phyloP scores from a whole-genome alignment of 2,797 vertebrate genomes.

The Amniataba percoides region DNA sequence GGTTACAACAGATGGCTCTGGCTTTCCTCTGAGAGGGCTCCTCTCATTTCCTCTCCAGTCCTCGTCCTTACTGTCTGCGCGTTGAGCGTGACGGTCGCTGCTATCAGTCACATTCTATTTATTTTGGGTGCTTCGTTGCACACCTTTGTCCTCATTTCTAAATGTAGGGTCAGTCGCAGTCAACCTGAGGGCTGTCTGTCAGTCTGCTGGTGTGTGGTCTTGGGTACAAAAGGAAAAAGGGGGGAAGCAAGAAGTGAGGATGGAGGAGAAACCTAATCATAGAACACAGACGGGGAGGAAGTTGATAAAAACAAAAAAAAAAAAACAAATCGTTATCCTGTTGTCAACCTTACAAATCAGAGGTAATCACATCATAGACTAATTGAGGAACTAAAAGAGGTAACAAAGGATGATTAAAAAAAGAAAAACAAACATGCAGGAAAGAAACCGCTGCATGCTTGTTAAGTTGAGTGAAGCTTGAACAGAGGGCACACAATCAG shows the following conservation, averaged over 20 bases:
- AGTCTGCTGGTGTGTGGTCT: slow-evolving; percentile 41
- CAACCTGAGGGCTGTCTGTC: slow-evolving; percentile 63
- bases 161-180: slow-evolving; percentile 75
- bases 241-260: slow-evolving; percentile 31
- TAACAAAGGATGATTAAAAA: slow-evolving; percentile 20
- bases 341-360: slow-evolving; percentile 67
- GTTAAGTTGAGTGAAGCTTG: slow-evolving; percentile 57
- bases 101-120: slow-evolving; percentile 81
- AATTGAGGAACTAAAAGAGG: slow-evolving; percentile 58
- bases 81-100: slow-evolving; percentile 73
- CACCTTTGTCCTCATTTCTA: slow-evolving; percentile 80
- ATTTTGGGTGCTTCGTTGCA: slow-evolving; percentile 74
- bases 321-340: slow-evolving; percentile 70
- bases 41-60: slow-evolving; percentile 70
- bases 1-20: slow-evolving; percentile 58
- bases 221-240: slow-evolving; percentile 40
- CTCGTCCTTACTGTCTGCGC: slow-evolving; percentile 60
- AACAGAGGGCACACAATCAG: slow-evolving; percentile 52
- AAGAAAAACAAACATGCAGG: slow-evolving; percentile 22
- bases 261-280: slow-evolving; percentile 36
- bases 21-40: slow-evolving; percentile 55
- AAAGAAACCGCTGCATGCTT: slow-evolving; percentile 43
- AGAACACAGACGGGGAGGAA: slow-evolving; percentile 45
- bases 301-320: slow-evolving; percentile 44
- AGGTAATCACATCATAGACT: slow-evolving; percentile 77